These are phyloP conservation scores for Coptotermes formosanus DNA, from an alignment of 1,140 invertebrate genomes.

Conservation along the genomic window DNA sequence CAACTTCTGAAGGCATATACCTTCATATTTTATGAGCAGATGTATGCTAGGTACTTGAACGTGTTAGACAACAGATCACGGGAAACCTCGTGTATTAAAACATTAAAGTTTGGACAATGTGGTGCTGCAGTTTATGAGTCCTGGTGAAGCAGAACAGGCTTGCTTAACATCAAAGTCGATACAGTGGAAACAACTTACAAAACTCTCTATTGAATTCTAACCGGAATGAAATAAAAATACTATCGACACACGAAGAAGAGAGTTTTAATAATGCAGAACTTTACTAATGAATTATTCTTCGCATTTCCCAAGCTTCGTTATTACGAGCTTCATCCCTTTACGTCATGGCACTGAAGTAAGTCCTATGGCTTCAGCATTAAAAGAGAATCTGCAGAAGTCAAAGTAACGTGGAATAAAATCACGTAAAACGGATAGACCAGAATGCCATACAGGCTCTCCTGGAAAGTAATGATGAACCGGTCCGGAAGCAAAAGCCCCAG, in stretches of 20 bases:
- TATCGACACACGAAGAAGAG: too few species aligned
- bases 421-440: not conserved
- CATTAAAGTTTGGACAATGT: not conserved
- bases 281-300: not conserved
- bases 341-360: not conserved
- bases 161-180: not conserved
- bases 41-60: not conserved
- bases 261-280: not conserved
- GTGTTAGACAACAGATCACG: not conserved
- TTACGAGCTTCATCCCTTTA: not conserved
- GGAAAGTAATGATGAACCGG: too few species aligned
- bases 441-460: too few species aligned
- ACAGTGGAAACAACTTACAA: not conserved
- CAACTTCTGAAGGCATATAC: not conserved
- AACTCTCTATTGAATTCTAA: not conserved
- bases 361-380: not conserved
- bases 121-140: not conserved
- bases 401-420: not conserved
- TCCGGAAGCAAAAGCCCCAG: too few species aligned
- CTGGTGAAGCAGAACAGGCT: not conserved
- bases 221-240: not conserved
- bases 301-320: not conserved
- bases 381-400: not conserved
- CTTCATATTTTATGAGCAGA: not conserved
- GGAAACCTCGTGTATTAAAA: not conserved